Evolutionary conservation across 2,888 invertebrate genomes (phyloP), one percentile per base, ranked within the genome.

Genomic region (Ptychoptera albimana): DNA sequence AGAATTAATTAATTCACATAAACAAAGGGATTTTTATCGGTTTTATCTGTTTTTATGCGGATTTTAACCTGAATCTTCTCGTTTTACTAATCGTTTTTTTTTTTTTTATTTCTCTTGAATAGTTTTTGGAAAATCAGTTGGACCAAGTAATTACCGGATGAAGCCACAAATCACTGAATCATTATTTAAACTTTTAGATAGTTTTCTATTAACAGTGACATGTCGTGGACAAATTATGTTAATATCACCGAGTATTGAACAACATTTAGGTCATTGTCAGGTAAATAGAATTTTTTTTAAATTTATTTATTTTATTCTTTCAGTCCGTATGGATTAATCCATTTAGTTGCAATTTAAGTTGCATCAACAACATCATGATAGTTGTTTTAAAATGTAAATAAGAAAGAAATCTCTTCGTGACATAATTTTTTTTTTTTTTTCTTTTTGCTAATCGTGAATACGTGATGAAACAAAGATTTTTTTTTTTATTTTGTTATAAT

Each of bases 191-290:
- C 70, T 80, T 47, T 65, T 81, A 55, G 82, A 82, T 52, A 86
- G 87, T 32, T 85, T 92, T 59, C 70, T 91, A 63, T 63, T 92
- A 49, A 79, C 87, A 14, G 68, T 87, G 31, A 83, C 87, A 14
- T 74, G 82, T 48, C 73, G 76, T 45, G 91, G 91, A 13, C 82
- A 86, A 61, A 82, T 93, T 55, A 77, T 91, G 49, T 81, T 84
- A 58, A 77, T 89, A 31, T 88, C 92, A 30, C 79, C 82, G 43
- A 83, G 82, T 52, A 75, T 92, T 29, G 87, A 88, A 61, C 78
- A 81, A 54, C 75, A 85, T 54, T 70, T 93, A 52, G 92, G 92
- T 46, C 84, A 91, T 64, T 77, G 82, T 54, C 81, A 82, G 74
- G 82, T 83, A 66, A 66, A 60, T 56, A 15, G n/a, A n/a, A n/a